Percentiles rank a stretch among this genome's conserved stretches.
Evolutionary conservation across 2,888 invertebrate species (phyloP).

Genomic region (Zeuzera pyrina): DNA sequence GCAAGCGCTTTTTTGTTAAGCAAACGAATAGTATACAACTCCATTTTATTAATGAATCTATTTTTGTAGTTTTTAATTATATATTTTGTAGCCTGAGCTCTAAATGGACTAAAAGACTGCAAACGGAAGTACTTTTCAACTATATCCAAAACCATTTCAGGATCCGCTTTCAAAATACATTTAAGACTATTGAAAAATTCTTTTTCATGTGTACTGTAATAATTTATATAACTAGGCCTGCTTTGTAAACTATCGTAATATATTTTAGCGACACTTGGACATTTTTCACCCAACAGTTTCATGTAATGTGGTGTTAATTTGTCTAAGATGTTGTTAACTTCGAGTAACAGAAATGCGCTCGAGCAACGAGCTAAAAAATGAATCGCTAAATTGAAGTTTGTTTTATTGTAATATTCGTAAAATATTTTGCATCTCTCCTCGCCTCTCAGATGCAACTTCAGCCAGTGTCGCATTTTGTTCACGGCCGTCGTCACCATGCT

Average conservation of each 20-base stretch:
- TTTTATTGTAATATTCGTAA: conserved; percentile 31
- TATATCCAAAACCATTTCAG: background rate
- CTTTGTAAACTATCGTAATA: background rate
- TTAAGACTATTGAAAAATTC: background rate
- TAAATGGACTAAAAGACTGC: background rate
- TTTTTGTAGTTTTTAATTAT: conserved; percentile 31
- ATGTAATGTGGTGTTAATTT: background rate
- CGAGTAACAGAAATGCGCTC: background rate
- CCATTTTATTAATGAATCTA: conserved; percentile 31
- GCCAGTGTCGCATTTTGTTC: conserved; percentile 37
- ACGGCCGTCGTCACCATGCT: conserved; percentile 39
- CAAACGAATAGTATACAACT: conserved; percentile 32
- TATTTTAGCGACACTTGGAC: background rate
- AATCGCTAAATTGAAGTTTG: conserved; percentile 25
- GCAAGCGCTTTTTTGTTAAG: conserved; percentile 33
- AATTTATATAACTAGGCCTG: background rate
- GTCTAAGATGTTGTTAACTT: background rate
- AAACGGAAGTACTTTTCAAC: background rate
- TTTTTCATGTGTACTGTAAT: background rate
- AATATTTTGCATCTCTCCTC: conserved; percentile 30
- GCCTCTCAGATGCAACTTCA: conserved; percentile 28
- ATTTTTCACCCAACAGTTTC: background rate
- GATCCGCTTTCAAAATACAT: background rate
- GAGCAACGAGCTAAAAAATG: conserved; percentile 25
- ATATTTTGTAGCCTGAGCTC: conserved; percentile 22